Percentiles rank a stretch among this genome's conserved stretches.
Conservation (phyloP, 2,888 invertebrate genomes). For the Smittia aterrima region DNA sequence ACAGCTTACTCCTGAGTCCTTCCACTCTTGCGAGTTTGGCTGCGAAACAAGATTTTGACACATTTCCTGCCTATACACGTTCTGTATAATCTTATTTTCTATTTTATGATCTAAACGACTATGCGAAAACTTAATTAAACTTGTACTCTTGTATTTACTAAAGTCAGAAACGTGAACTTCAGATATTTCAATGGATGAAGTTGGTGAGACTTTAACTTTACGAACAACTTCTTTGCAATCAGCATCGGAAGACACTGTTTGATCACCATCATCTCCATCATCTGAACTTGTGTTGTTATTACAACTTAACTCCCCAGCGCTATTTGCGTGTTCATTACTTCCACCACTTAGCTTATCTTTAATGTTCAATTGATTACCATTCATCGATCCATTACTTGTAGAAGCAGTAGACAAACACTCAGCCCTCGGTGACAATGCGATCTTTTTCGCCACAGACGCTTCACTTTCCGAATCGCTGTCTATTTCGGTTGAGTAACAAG, state of each 20-base stretch:
- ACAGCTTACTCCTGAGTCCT: slow-evolving; percentile 47
- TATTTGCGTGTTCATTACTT: slow-evolving; percentile 36
- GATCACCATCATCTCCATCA: slow-evolving; percentile 24
- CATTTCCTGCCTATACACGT: slow-evolving; percentile 32
- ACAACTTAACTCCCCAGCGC: slow-evolving; percentile 38
- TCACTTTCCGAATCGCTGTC: slow-evolving; percentile 19
- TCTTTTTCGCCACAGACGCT: neutral
- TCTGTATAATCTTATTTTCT: slow-evolving; percentile 37
- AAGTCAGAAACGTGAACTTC: neutral
- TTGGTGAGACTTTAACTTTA: slow-evolving; percentile 30
- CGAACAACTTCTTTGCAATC: neutral
- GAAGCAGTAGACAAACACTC: neutral
- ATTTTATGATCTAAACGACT: slow-evolving; percentile 34
- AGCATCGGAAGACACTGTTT: neutral
- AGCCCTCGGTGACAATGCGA: slow-evolving; percentile 4
- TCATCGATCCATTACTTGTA: neutral
- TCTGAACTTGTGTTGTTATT: slow-evolving; percentile 39
- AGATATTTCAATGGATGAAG: slow-evolving; percentile 30
- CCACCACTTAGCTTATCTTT: slow-evolving; percentile 29
- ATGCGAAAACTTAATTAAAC: neutral
- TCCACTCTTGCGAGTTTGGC: slow-evolving; percentile 35
- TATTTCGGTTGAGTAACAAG: slow-evolving; percentile 6
- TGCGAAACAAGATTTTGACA: neutral
- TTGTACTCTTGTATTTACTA: slow-evolving; percentile 29
- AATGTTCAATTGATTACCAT: slow-evolving; percentile 31